Conservation (phyloP, 92 coral and sea anemone genomes). For the Zoanthus gigantus region DNA sequence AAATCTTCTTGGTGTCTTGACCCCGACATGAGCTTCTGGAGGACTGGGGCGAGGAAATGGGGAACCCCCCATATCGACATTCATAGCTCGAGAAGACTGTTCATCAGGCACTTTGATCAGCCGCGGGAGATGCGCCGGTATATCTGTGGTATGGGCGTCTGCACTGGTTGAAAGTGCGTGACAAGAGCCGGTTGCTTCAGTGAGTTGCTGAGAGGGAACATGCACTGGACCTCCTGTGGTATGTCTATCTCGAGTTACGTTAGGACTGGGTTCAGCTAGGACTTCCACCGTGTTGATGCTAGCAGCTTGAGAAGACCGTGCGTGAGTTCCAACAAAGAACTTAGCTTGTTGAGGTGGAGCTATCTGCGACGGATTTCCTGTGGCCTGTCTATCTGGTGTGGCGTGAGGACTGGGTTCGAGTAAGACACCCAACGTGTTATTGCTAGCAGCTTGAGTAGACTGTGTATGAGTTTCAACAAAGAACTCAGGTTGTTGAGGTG, state of each 20-base stretch:
- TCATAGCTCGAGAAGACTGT: not conserved
- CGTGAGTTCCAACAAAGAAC: slow-evolving; percentile 6
- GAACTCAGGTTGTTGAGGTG: slow-evolving; percentile 21
- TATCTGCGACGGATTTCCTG: not conserved
- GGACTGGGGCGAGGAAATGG: not conserved
- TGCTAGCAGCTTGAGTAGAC: not conserved
- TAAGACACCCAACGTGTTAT: not conserved
- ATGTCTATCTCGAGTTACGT: not conserved
- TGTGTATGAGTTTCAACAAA: slow-evolving; percentile 9
- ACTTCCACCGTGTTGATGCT: not conserved
- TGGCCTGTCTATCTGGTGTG: not conserved
- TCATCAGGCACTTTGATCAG: not conserved
- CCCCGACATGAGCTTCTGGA: slow-evolving; percentile 26
- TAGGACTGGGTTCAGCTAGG: not conserved
- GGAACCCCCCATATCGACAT: not conserved
- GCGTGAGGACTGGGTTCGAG: not conserved
- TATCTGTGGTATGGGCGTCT: not conserved
- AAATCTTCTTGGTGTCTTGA: slow-evolving; percentile 35
- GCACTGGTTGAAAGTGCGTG: not conserved
- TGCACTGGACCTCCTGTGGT: not conserved
- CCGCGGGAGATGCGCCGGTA: not conserved
- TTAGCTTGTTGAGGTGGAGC: slow-evolving; percentile 19
- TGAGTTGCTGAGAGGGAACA: not conserved
- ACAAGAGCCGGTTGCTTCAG: not conserved
- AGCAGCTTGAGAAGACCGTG: slow-evolving; percentile 18